phyloP scores from a whole-genome alignment of 2,113 vertebrate species.

The Tor tambroides region DNA sequence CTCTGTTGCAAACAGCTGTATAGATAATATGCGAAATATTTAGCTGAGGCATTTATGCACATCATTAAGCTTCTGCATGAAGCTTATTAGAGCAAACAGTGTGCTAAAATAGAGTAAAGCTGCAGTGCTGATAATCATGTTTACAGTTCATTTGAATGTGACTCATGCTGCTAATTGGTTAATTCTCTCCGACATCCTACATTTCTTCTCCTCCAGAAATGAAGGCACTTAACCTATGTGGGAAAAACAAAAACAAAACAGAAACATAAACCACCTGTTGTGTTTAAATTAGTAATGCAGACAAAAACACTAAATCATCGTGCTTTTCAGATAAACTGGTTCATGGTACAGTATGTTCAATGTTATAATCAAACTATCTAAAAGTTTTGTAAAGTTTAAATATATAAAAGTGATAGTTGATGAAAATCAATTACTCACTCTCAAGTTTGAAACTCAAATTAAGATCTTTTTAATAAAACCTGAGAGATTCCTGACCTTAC shows the following conservation, averaged over 20 bases:
- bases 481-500: background rate
- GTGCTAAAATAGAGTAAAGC: slow-evolving; percentile 15
- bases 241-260: background rate
- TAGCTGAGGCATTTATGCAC: background rate
- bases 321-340: background rate
- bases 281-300: background rate
- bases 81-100: slow-evolving; percentile 12
- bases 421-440: background rate
- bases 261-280: background rate
- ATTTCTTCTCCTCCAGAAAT: background rate
- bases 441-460: background rate
- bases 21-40: background rate
- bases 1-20: background rate
- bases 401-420: background rate
- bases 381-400: background rate
- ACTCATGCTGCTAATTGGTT: slow-evolving; percentile 16
- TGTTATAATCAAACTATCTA: background rate
- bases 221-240: background rate
- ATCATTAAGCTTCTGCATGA: background rate
- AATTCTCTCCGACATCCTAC: background rate
- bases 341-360: background rate
- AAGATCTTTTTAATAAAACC: background rate
- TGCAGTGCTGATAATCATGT: background rate
- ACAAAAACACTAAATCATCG: background rate
- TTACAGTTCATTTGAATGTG: slow-evolving; percentile 21